phyloP scores from a whole-genome alignment of 2,888 invertebrate species.

The Hofmannophila pseudospretella region DNA sequence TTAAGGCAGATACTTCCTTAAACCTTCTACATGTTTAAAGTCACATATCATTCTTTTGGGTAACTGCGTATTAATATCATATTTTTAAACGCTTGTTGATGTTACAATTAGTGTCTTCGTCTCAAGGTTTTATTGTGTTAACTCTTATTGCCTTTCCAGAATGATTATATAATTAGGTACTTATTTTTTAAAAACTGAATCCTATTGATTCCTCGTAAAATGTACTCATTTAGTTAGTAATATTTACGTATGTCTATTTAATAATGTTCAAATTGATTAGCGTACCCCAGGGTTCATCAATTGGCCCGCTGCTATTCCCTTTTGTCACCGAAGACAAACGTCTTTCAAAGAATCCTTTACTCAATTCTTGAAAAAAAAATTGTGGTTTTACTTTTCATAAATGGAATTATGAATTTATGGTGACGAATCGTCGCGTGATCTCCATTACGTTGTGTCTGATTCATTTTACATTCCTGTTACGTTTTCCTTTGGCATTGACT shows the following conservation, averaged over 20 bases:
- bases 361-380: background rate
- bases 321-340: background rate
- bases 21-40: background rate
- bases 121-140: too few species aligned
- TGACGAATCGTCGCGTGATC: background rate
- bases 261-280: too few species aligned
- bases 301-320: background rate
- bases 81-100: too few species aligned
- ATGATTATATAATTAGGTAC: too few species aligned
- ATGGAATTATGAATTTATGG: background rate
- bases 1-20: background rate
- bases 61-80: too few species aligned
- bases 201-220: too few species aligned
- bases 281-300: background rate
- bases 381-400: background rate
- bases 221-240: too few species aligned
- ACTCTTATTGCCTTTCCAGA: too few species aligned
- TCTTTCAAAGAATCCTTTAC: background rate
- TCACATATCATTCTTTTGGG: too few species aligned
- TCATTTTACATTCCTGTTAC: background rate
- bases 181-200: too few species aligned
- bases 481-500: background rate
- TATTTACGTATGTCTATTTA: too few species aligned
- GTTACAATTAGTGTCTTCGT: too few species aligned
- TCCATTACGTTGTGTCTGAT: background rate